A percentile compares a stretch with the other conserved stretches of the same genome.
phyloP scores from a whole-genome alignment of 1,140 invertebrate species.

The Magallana gigas region DNA sequence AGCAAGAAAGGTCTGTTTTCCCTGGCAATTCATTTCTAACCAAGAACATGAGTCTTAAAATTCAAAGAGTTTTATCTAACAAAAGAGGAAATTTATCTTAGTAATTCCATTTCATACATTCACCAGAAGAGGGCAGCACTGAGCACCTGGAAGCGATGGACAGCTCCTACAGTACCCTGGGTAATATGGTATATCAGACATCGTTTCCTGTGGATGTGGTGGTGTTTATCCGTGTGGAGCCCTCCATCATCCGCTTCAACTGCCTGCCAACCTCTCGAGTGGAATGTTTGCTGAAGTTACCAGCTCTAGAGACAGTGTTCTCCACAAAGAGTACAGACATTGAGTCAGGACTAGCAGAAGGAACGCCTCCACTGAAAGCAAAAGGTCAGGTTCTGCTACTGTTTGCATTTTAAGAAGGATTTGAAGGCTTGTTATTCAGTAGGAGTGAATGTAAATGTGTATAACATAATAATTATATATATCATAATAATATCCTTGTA shows the following conservation, averaged over 20 bases:
- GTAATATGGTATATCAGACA: conserved; percentile 81
- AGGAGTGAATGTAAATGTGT: no score
- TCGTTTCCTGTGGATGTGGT: conserved; percentile 99
- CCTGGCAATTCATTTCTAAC: no score
- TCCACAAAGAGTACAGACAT: conserved; percentile 79
- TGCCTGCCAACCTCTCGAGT: conserved; percentile 96
- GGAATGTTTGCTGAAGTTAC: conserved; percentile 96
- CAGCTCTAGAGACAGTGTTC: conserved; percentile 89
- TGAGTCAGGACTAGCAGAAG: conserved; percentile 67
- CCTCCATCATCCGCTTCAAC: conserved; percentile 92
- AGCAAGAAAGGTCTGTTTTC: conserved; percentile 48
- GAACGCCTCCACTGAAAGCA: conserved; percentile 71
- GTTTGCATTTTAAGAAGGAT: background rate
- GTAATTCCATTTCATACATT: background rate
- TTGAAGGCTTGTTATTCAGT: no score
- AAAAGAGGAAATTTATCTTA: no score
- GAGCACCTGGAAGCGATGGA: conserved; percentile 72
- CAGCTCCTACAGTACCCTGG: conserved; percentile 71
- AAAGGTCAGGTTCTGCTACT: conserved; percentile 64
- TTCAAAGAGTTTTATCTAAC: no score
- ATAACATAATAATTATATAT: no score
- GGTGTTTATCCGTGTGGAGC: conserved; percentile 98
- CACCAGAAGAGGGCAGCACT: conserved; percentile 66
- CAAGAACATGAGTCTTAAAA: no score
- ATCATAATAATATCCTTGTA: background rate